A percentile compares a stretch with the other conserved stretches of the same genome.
Evolutionary conservation across 2,888 invertebrate species (phyloP).

Genomic region (Lagria hirta): DNA sequence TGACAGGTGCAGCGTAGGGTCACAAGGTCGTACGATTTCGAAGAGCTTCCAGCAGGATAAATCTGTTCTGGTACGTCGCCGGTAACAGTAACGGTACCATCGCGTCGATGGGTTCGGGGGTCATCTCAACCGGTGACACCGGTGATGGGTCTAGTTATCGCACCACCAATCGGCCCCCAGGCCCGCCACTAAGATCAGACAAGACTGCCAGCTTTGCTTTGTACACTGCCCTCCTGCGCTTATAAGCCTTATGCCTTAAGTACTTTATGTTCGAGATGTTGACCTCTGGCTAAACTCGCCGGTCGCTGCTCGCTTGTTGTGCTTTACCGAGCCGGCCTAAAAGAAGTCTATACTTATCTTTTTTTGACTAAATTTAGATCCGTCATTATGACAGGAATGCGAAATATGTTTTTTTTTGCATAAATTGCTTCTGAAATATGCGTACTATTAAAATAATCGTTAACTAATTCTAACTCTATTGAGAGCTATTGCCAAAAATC

Average conservation of each 20-base stretch:
- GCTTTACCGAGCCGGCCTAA: too few relatives aligned
- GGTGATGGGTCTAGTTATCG: constrained; percentile 28
- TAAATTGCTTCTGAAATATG: too few relatives aligned
- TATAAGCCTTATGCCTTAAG: constrained; percentile 20
- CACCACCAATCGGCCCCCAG: constrained; percentile 26
- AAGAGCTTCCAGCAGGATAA: background rate
- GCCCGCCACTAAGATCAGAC: constrained; percentile 26
- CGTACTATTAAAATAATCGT: too few relatives aligned
- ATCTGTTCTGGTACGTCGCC: background rate
- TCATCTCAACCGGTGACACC: constrained; percentile 23
- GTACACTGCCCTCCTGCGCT: too few relatives aligned
- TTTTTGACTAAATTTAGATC: too few relatives aligned
- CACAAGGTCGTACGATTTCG: background rate
- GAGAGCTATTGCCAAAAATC: too few relatives aligned
- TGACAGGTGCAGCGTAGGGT: background rate
- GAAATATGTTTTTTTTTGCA: too few relatives aligned
- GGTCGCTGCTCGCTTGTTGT: too few relatives aligned
- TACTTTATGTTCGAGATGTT: constrained; percentile 22
- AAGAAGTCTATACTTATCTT: too few relatives aligned
- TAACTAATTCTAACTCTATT: too few relatives aligned
- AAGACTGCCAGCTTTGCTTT: constrained; percentile 19
- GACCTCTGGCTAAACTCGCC: constrained; percentile 20
- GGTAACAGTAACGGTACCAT: constrained; percentile 16
- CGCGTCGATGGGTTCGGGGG: constrained; percentile 25
- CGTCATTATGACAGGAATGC: too few relatives aligned